Evolutionary conservation across 2,797 vertebrate species (phyloP), one percentile per base, ranked within the genome.

Genomic region (Sebastes hubbsi): DNA sequence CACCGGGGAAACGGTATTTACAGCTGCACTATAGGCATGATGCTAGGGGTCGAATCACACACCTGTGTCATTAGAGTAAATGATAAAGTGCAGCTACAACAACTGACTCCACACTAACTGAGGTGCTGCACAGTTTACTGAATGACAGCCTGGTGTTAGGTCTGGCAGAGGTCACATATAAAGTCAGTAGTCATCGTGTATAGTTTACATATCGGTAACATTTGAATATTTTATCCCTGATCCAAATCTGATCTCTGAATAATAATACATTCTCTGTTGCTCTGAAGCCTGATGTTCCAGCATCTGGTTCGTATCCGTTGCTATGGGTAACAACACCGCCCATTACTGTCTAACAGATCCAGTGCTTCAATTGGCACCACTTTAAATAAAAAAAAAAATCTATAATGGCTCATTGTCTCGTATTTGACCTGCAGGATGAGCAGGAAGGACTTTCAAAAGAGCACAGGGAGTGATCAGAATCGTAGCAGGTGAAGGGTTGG

Each of bases 261-360:
- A 49, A 49, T 18, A 49, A 49, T 1, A 55, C 8, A 3, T 1
- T 25, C 16, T 60, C 22, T 27, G 25, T 32, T 2, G 20, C 49
- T n/a, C 67, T 61, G 42, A 68, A 61, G 56, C 9, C 63, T 49
- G 27, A 82, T 34, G 63, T n/a, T 24, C 13, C 36, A 67, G 55
- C 24, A 60, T 61, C 22, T 73, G 38, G 59, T 56, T 67, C 65
- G 54, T 8, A 64, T 77, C 68, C 2, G 75, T 75, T 81, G 78
- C 73, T 42, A 63, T 25, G 42, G 55, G 59, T 12, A 60, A 72
- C 32, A 20, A 32, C 16, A 70, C 30, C 30, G 29, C 58, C 71
- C 34, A 6, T 8, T 11, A 10, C 9, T 72, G 32, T 29, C 20
- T 18, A 34, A 54, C 52, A 66, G 9, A 71, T 38, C 18, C 68